Base-by-base conservation (phyloP, 2,888 invertebrate genomes). In the Lobophora halterata region DNA sequence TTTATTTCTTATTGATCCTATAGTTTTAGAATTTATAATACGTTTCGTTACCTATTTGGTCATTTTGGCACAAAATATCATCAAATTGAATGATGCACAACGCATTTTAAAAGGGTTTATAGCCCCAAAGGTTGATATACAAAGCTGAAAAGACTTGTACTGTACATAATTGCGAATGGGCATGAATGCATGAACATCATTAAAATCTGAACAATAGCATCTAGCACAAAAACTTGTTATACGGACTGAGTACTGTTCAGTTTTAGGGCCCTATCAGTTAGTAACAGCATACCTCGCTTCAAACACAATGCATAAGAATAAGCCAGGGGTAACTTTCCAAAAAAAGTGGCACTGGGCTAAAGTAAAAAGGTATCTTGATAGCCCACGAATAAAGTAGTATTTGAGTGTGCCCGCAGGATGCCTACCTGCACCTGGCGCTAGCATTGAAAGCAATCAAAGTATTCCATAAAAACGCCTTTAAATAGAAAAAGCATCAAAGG, bases 371-470 rank as follows among this genome's bases (percentile, higher is more conserved):
- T 65, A 64, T 69, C 65, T 70, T 65, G 64, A 56, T 58, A 47
- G 58, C 55, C 63, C 62, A 61, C 61, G 61, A 64, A 72, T 75
- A 70, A 71, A 73, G 75, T 62, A 67, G 61, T 71, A 65, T 70
- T 78, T 61, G 57, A 67, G 59, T 58, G 51, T 38, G 51, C 61
- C 45, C 35, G 41, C 54, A 55, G 60, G 51, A 55, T 55, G 58
- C 62, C 75, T 83, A 85, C 86, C 86, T 85, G 85, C 85, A 74
- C 61, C 71, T 74, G 75, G 72, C 69, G 61, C 76, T 79, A 79
- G 81, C 67, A 71, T 71, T 72, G 65, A 65, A 70, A 71, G 73
- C 70, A 68, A 71, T 73, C 68, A 65, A 66, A 71, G 63, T 68
- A 64, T 70, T 67, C 58, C 61, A 75, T 72, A 83, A 83, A 83